phyloP scores from a whole-genome alignment of 2,113 vertebrate species.

The Phaethon lepturus region DNA sequence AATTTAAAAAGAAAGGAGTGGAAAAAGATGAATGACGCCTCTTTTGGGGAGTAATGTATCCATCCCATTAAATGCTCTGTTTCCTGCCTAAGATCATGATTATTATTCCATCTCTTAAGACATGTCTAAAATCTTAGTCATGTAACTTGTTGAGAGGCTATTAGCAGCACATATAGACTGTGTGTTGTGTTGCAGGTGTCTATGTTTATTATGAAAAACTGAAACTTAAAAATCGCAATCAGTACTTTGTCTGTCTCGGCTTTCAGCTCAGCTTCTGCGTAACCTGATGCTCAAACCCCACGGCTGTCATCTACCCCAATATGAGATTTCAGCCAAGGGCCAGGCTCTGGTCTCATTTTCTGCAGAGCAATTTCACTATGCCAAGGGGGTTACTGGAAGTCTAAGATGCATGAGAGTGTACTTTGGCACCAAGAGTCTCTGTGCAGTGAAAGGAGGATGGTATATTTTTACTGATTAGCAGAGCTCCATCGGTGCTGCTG shows the following conservation, averaged over 20 bases:
- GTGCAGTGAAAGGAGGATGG: neutral
- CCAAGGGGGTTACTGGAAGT: neutral
- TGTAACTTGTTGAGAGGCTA: neutral
- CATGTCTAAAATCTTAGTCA: neutral
- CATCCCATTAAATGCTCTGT: neutral
- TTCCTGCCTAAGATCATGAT: conserved; percentile 15
- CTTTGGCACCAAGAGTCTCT: neutral
- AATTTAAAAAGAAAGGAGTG: neutral
- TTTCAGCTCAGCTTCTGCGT: conserved; percentile 4
- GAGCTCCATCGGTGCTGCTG: neutral
- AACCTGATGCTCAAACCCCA: conserved; percentile 14
- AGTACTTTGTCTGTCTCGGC: neutral
- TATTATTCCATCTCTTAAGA: conserved; percentile 43
- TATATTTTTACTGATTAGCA: neutral
- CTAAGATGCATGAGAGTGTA: neutral
- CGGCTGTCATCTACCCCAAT: neutral
- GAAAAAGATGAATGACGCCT: neutral
- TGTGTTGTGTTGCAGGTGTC: conserved; percentile 48
- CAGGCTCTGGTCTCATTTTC: neutral
- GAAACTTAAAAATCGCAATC: neutral
- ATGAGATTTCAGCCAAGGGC: neutral
- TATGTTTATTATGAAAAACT: conserved; percentile 40
- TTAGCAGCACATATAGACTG: neutral
- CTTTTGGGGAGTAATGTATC: neutral
- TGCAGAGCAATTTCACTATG: neutral